Base-by-base conservation (phyloP, 2,113 vertebrate genomes). In the Hiodon tergisus region DNA sequence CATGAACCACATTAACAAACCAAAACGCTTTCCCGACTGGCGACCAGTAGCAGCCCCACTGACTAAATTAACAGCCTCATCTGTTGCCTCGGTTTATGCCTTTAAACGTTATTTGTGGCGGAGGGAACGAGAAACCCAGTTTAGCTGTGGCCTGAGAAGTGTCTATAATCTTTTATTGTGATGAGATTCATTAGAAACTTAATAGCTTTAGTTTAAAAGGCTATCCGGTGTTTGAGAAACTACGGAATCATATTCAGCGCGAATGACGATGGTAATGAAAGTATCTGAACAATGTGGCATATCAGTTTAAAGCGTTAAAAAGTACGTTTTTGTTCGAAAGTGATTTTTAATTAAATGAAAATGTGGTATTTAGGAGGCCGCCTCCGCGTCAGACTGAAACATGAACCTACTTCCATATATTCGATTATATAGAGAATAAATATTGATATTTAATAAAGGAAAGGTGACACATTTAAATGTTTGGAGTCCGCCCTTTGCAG, bases 71-170 rank as follows among this genome's bases (percentile, higher is more conserved):
- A 73, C 71, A 68, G 68, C 58, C 53, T 71, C 58, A 60, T 8
- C 76, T 55, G 13, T 31, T 70, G 7, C 61, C n/a, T 73, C 52
- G 60, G 48, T 62, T 78, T 78, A 60, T 69, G 71, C 71, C 31
- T 65, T 73, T 73, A 72, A 78, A 78, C 50, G 65, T 73, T 65
- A 78, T 78, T 75, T 78, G 76, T 46, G 76, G 76, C 65, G 50
- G 53, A 57, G 54, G 55, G 54, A 67, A 66, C 11, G 65, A 53
- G 68, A 51, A 59, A 59, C 63, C 63, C 62, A 73, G 65, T 73
- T 55, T 31, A 69, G 67, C 55, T 67, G 76, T n/a, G 76, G 61
- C 63, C 55, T 75, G 46, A 68, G 59, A 75, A 66, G 76, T 67
- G 63, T 16, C 65, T 51, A 60, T 70, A 69, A 73, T 50, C n/a